Base-by-base conservation (phyloP, 2,888 invertebrate genomes). In the Steinernema hermaphroditum region DNA sequence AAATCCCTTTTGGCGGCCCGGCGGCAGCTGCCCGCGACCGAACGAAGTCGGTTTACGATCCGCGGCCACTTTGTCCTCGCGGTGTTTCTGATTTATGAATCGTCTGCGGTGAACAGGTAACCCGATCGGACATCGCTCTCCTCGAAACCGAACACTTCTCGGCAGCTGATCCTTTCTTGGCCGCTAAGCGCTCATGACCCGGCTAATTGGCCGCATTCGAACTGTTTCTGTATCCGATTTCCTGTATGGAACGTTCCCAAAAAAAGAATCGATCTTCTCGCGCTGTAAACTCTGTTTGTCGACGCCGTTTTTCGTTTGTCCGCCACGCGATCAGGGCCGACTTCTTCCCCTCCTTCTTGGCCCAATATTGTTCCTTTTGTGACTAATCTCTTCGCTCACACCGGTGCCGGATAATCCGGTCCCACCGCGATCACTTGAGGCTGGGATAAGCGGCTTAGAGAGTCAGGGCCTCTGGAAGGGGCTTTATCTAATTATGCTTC, bases 81-180 rank as follows among this genome's bases (percentile, higher is more conserved):
- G 12, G 54, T 27, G 16, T 4, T 24, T 27, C 54, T 54, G 24
- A 24, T 54, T 54, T 22, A 54, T 22, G 54, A n/a, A 37, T 4
- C 37, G 6, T 37, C 37, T 12, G 9, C n/a, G n/a, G n/a, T 49
- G 6, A 49, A 27, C 54, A 54, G 54, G 54, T 54, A 54, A 54
- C 54, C 54, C 54, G 54, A 54, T 14, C 27, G 54, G 37, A 37
- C 37, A 37, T n/a, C 19, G 6, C 12, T 19, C 6, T 12, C 19
- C 19, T 6, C 6, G 54, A 54, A 54, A 54, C 22, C 54, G 24
- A 54, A 54, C n/a, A 54, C 54, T 14, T 4, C 12, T 22, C 24
- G 54, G 54, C 54, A 54, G 54, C 54, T 54, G 54, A 54, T 54
- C 54, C 54, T 54, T n/a, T n/a, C n/a, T n/a, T n/a, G n/a, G n/a